Conservation (phyloP, 2,797 vertebrate species). For the Urosaurus nigricauda region DNA sequence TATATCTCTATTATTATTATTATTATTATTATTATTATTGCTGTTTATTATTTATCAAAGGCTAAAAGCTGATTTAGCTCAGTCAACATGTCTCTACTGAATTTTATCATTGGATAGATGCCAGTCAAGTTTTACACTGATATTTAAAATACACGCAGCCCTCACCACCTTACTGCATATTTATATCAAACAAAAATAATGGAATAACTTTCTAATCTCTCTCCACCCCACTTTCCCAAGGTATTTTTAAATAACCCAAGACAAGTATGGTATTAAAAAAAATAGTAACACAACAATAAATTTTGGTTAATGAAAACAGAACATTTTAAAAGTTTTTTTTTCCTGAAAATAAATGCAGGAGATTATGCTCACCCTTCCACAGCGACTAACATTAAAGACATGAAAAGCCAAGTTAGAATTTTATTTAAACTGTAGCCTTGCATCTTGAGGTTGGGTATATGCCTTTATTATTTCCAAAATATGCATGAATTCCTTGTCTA, state of each 20-base stretch:
- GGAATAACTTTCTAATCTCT: not conserved
- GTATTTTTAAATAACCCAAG: not conserved
- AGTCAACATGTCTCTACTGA: not conserved
- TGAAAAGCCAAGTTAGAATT: constrained; percentile 4
- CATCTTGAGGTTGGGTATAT: not conserved
- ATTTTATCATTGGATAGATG: not conserved
- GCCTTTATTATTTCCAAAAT: too few species aligned
- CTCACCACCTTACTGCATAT: not conserved
- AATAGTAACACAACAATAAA: not conserved
- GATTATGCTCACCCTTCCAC: not conserved
- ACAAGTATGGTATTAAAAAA: not conserved
- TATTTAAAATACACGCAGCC: not conserved
- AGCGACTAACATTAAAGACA: constrained; percentile 10
- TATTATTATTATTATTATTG: not conserved
- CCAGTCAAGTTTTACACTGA: not conserved
- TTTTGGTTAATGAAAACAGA: constrained; percentile 9
- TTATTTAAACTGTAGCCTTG: constrained; percentile 5
- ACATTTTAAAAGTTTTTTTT: constrained; percentile 7
- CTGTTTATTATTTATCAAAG: not conserved
- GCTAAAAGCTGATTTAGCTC: not conserved
- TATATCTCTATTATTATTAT: not conserved
- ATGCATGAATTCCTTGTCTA: too few species aligned
- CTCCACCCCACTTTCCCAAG: not conserved
- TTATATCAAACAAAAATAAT: not conserved
- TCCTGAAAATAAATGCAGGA: constrained; percentile 12